Percentiles rank a stretch among this genome's conserved stretches.
These are phyloP conservation scores for Paracentrotus lividus DNA, from an alignment of 53 echinoderm and acorn worm species.

Conservation along the genomic window DNA sequence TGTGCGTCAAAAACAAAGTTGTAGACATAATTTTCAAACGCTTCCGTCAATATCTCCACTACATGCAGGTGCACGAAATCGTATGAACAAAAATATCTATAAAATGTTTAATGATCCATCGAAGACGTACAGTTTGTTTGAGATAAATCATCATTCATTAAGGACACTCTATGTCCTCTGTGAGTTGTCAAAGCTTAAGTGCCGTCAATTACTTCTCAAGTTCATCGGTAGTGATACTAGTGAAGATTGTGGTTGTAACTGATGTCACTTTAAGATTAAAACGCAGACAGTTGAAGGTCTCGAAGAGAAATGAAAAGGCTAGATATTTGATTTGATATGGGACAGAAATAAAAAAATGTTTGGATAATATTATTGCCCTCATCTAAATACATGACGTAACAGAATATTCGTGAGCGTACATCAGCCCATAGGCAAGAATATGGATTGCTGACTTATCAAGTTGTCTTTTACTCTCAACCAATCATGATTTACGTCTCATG, in stretches of 20 bases:
- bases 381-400: neutral
- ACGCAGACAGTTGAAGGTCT: neutral
- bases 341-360: neutral
- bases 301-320: neutral
- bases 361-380: neutral
- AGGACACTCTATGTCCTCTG: slow-evolving; percentile 8
- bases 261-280: neutral
- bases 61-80: too few relatives aligned
- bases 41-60: too few relatives aligned
- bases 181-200: slow-evolving; percentile 29
- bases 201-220: slow-evolving; percentile 41
- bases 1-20: too few relatives aligned
- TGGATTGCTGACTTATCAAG: neutral
- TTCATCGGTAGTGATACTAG: neutral
- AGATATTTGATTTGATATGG: neutral
- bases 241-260: neutral
- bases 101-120: too few relatives aligned
- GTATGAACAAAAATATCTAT: too few relatives aligned
- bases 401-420: neutral
- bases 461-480: neutral
- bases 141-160: neutral
- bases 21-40: too few relatives aligned
- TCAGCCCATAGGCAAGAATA: neutral
- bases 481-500: neutral
- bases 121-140: neutral